These are phyloP conservation scores for Anagyrus pseudococci DNA, from an alignment of 2,888 invertebrate genomes.

Conservation along the genomic window DNA sequence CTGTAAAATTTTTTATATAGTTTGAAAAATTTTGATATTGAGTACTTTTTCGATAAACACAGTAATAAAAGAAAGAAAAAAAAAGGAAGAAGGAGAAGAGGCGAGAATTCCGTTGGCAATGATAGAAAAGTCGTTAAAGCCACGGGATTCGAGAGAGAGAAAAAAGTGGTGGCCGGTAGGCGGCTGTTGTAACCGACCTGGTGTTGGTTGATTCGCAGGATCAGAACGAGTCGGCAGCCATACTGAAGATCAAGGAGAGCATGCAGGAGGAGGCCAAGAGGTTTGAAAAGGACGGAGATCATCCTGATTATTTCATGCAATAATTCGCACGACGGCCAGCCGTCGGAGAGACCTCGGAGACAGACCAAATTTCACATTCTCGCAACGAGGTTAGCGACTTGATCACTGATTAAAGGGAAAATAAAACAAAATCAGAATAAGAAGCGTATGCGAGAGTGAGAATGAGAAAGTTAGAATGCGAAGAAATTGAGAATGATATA, in stretches of 20 bases:
- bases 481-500: neutral
- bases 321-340: conserved; percentile 64
- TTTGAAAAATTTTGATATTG: conserved; percentile 20
- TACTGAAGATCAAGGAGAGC: conserved; percentile 99
- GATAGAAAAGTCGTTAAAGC: conserved; percentile 15
- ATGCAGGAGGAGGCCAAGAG: conserved; percentile 99
- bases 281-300: conserved; percentile 97
- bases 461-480: neutral
- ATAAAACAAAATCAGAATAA: conserved; percentile 15
- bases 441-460: conserved; percentile 20
- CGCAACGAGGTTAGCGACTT: conserved; percentile 32
- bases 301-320: conserved; percentile 97
- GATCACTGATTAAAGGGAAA: conserved; percentile 10
- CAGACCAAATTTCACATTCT: conserved; percentile 49
- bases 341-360: conserved; percentile 53
- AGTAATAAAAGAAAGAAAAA: conserved; percentile 9
- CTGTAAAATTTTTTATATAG: conserved; percentile 3
- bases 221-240: conserved; percentile 99
- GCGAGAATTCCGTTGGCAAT: conserved; percentile 23
- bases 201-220: conserved; percentile 68
- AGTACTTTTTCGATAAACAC: conserved; percentile 12
- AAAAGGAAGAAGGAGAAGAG: conserved; percentile 12
- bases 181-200: conserved; percentile 58
- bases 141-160: conserved; percentile 34
- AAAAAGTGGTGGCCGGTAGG: conserved; percentile 49